Evolutionary conservation across 2,113 vertebrate species (phyloP).

Genomic region (Podarcis cretensis): DNA sequence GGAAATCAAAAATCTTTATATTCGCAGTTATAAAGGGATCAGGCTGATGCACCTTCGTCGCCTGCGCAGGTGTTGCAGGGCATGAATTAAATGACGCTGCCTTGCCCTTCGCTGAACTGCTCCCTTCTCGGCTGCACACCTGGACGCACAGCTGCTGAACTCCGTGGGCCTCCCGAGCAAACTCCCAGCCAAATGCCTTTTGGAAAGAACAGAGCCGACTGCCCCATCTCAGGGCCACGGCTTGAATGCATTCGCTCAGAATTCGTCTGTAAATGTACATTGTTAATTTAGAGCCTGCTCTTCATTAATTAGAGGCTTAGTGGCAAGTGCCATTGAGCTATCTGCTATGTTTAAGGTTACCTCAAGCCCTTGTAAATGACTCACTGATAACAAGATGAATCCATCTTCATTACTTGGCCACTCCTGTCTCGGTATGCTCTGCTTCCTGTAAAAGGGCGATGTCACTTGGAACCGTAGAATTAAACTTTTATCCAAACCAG

Average conservation of each 20-base stretch:
- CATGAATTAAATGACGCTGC: slow-evolving; percentile 43
- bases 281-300: slow-evolving; percentile 87
- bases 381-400: slow-evolving; percentile 95
- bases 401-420: slow-evolving; percentile 96
- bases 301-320: slow-evolving; percentile 98
- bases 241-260: slow-evolving; percentile 86
- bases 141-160: slow-evolving; percentile 59
- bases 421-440: slow-evolving; percentile 87
- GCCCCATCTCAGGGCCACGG: slow-evolving; percentile 79
- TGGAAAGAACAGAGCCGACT: slow-evolving; percentile 75
- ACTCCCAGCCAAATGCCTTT: slow-evolving; percentile 20
- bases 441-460: slow-evolving; percentile 84
- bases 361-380: slow-evolving; percentile 93
- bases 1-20: slow-evolving; percentile 43
- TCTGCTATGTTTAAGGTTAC: slow-evolving; percentile 98
- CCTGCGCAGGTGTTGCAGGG: slow-evolving; percentile 62
- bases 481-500: slow-evolving; percentile 91
- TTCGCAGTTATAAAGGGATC: slow-evolving; percentile 45
- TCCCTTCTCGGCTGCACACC: slow-evolving; percentile 61
- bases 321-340: slow-evolving; percentile 92
- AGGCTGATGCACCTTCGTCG: slow-evolving; percentile 49
- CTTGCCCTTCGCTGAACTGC: slow-evolving; percentile 31
- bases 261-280: slow-evolving; percentile 92
- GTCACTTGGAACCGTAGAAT: slow-evolving; percentile 88
- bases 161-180: slow-evolving; percentile 63